Evolutionary conservation across 2,113 vertebrate species (phyloP).

Genomic region (Kryptolebias marmoratus): DNA sequence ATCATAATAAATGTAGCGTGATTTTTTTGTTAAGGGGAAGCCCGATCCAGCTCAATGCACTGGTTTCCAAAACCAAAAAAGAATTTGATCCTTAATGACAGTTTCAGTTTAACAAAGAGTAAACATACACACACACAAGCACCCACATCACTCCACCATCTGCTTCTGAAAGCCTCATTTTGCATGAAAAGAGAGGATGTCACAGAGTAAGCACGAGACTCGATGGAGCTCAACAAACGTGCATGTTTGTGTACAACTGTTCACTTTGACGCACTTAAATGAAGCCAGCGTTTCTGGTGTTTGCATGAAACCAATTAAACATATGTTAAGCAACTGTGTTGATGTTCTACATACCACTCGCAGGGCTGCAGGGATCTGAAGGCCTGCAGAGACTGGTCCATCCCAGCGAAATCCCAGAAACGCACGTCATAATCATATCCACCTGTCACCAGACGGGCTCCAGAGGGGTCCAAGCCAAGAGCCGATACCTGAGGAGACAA

Average conservation of each 20-base stretch:
- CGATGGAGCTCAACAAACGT: conserved; percentile 48
- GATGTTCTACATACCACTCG: conserved; percentile 85
- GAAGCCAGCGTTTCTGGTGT: conserved; percentile 33
- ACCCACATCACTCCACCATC: conserved; percentile 59
- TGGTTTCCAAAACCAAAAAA: conserved; percentile 71
- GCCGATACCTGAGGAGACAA: conserved; percentile 87
- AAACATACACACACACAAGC: conserved; percentile 67
- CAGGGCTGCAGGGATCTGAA: conserved; percentile 95
- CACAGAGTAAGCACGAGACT: conserved; percentile 48
- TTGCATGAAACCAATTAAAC: conserved; percentile 50
- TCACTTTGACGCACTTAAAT: conserved; percentile 35
- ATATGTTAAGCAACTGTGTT: conserved; percentile 58
- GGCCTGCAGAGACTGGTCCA: conserved; percentile 93
- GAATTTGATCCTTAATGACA: conserved; percentile 58
- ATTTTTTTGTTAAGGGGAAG: conserved; percentile 61
- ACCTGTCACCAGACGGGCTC: conserved; percentile 93
- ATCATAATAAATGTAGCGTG: conserved; percentile 75
- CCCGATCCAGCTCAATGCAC: conserved; percentile 67
- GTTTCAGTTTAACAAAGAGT: conserved; percentile 47
- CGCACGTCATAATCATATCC: conserved; percentile 93
- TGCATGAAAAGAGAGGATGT: conserved; percentile 61
- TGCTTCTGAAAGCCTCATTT: conserved; percentile 64
- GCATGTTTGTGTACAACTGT: conserved; percentile 37
- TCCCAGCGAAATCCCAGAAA: conserved; percentile 99
- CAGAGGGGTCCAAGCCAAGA: conserved; percentile 93